Evolutionary conservation across 2,888 invertebrate species (phyloP).

Genomic region (Pseudeuparius sepicola): DNA sequence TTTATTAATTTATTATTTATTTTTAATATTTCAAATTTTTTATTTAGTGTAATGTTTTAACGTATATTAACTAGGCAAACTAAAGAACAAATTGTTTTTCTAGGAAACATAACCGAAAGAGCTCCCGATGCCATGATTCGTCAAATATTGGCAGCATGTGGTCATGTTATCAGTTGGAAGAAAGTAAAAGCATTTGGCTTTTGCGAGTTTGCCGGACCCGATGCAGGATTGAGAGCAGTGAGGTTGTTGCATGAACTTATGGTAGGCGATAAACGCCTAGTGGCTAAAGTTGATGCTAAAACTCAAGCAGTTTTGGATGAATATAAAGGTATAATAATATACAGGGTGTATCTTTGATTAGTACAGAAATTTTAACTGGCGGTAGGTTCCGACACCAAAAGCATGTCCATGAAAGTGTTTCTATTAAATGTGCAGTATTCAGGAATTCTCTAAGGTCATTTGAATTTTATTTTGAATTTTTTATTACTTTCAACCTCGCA

Average conservation of each 20-base stretch:
- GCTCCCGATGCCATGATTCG: conserved; percentile 94
- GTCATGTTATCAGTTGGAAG: conserved; percentile 93
- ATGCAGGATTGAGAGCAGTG: conserved; percentile 90
- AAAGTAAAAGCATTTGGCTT: conserved; percentile 96
- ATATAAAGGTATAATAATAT: conserved; percentile 59
- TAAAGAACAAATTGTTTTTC: too few species aligned
- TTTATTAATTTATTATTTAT: too few species aligned
- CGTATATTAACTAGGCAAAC: too few species aligned
- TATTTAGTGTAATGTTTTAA: too few species aligned
- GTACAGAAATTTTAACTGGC: too few species aligned
- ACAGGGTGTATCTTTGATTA: too few species aligned
- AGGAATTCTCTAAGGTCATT: too few species aligned
- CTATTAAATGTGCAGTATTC: too few species aligned
- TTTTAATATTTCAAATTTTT: too few species aligned
- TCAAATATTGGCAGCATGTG: conserved; percentile 85
- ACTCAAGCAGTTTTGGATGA: conserved; percentile 89
- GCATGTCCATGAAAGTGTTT: conserved; percentile 2
- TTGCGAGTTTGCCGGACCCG: conserved; percentile 93
- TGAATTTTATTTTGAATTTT: too few species aligned
- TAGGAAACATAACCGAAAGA: conserved; percentile 82
- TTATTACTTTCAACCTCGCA: too few species aligned
- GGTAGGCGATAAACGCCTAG: conserved; percentile 86
- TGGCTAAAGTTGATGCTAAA: conserved; percentile 96
- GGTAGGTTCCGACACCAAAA: too few species aligned
- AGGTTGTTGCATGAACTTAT: conserved; percentile 84